Percentiles rank a stretch among this genome's conserved stretches.
Conservation (phyloP, 2,797 vertebrate genomes). For the Clarias laeviceps region DNA sequence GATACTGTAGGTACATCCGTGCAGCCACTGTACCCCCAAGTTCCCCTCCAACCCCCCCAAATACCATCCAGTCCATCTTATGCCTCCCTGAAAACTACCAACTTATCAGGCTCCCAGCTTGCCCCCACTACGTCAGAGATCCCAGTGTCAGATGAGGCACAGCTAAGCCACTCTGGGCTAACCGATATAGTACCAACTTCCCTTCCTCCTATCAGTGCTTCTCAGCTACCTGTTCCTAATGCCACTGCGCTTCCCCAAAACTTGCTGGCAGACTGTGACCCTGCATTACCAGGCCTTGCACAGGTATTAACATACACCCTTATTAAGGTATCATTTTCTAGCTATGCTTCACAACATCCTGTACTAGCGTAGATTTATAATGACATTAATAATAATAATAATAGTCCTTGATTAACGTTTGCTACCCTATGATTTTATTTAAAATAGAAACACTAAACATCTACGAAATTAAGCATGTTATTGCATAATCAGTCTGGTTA, state of each 20-base stretch:
- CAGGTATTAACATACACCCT: constrained; percentile 74
- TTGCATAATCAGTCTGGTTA: constrained; percentile 36
- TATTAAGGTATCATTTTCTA: constrained; percentile 12
- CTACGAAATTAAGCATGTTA: constrained; percentile 26
- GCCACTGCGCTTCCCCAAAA: constrained; percentile 72
- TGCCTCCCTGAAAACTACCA: constrained; percentile 61
- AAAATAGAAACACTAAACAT: constrained; percentile 32
- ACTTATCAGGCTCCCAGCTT: constrained; percentile 65
- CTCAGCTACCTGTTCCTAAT: constrained; percentile 77
- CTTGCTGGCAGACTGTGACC: constrained; percentile 79
- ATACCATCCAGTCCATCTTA: constrained; percentile 69
- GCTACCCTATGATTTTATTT: constrained; percentile 9
- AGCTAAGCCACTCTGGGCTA: constrained; percentile 66
- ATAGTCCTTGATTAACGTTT: constrained; percentile 7
- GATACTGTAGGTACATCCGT: constrained; percentile 56
- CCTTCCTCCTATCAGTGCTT: constrained; percentile 69
- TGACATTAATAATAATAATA: background rate
- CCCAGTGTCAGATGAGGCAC: constrained; percentile 65
- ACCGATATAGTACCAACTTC: constrained; percentile 68
- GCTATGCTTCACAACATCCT: background rate
- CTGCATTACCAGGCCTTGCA: constrained; percentile 74
- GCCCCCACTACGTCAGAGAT: constrained; percentile 67
- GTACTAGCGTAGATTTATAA: background rate
- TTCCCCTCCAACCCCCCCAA: constrained; percentile 67
- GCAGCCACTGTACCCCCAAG: constrained; percentile 59